Evolutionary conservation across 2,888 invertebrate species (phyloP), one percentile per base, ranked within the genome.

Genomic region (Hyalella azteca): DNA sequence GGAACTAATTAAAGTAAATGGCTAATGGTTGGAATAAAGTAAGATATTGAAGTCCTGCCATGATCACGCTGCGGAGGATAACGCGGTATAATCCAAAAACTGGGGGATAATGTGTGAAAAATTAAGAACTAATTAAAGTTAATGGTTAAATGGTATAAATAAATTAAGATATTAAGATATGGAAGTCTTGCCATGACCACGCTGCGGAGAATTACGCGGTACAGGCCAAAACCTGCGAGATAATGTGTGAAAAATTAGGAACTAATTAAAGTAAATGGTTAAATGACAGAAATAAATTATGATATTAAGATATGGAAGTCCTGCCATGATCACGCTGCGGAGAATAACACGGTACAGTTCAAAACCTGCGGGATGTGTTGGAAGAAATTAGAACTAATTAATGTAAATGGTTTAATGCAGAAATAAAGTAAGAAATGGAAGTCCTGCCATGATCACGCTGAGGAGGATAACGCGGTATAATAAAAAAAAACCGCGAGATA

Each of bases 111-210:
- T 45, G 11, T 45, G 45, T 45, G 45, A 11, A 45, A 11, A 11
- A 45, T 45, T 45, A n/a, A n/a, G n/a, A n/a, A n/a, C n/a, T n/a
- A n/a, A n/a, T n/a, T n/a, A n/a, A n/a, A n/a, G n/a, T n/a, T n/a
- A n/a, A n/a, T n/a, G n/a, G n/a, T n/a, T n/a, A n/a, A n/a, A n/a
- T n/a, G n/a, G n/a, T n/a, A n/a, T n/a, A n/a, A n/a, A n/a, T n/a
- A n/a, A n/a, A n/a, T n/a, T n/a, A n/a, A n/a, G n/a, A n/a, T n/a
- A n/a, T n/a, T n/a, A n/a, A n/a, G n/a, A n/a, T n/a, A n/a, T n/a
- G n/a, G n/a, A n/a, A n/a, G n/a, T n/a, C 90, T 87, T 0, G 89
- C 86, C 87, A 93, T 90, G 81, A 93, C 89, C 0, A 89, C 87
- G 19, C 36, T 66, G 19, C 66, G 39, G 0, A 36, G 32, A n/a